These are phyloP conservation scores for Dastarcus helophoroides DNA, from an alignment of 2,888 invertebrate species.

Conservation along the genomic window DNA sequence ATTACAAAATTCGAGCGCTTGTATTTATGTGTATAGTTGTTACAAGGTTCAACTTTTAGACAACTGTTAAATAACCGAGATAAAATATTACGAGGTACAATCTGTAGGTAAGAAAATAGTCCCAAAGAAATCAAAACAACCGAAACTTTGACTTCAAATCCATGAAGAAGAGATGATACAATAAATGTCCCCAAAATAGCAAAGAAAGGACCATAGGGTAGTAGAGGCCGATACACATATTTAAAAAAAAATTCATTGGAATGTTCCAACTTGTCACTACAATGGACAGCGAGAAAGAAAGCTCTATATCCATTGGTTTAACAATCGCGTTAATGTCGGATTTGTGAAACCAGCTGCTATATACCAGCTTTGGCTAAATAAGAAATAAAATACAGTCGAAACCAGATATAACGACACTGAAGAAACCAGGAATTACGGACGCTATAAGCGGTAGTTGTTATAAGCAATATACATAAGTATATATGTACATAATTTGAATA, in stretches of 20 bases:
- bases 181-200: conserved; percentile 79
- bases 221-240: conserved; percentile 73
- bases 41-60: conserved; percentile 61
- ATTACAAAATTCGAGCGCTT: conserved; percentile 50
- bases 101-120: conserved; percentile 84
- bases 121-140: conserved; percentile 89
- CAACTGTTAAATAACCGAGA: conserved; percentile 67
- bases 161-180: conserved; percentile 85
- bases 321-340: conserved; percentile 46
- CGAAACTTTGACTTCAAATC: conserved; percentile 84
- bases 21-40: conserved; percentile 53
- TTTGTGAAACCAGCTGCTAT: conserved; percentile 48
- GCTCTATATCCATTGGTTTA: conserved; percentile 70
- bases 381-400: conserved; percentile 93
- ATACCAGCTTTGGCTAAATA: conserved; percentile 72
- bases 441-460: no score
- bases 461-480: no score
- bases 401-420: no score
- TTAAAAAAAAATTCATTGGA: conserved; percentile 97
- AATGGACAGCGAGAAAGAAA: conserved; percentile 84
- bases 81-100: conserved; percentile 61
- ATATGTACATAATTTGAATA: no score
- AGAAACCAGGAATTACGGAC: no score
- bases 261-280: conserved; percentile 94
- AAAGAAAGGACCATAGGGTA: conserved; percentile 58